Evolutionary conservation across 2,888 invertebrate species (phyloP), one percentile per base, ranked within the genome.

Genomic region (Spodoptera littoralis): DNA sequence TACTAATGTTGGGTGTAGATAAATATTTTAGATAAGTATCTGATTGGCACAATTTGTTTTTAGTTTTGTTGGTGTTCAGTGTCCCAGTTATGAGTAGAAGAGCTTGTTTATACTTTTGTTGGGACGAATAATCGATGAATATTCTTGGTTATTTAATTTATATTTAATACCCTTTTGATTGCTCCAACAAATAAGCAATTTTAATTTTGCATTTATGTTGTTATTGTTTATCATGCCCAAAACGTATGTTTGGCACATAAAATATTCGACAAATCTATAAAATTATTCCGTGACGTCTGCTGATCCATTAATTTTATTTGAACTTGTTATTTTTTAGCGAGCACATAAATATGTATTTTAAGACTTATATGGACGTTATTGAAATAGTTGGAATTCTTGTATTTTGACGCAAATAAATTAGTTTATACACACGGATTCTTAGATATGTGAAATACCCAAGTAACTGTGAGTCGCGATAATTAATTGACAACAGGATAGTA

Each of bases 231-330:
- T 79, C 69, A 76, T 63, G 44, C 45, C 54, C 58, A 73, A 36
- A 76, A 71, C 69, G 73, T 67, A 76, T 62, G 55, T 74, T 68
- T 68, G 59, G 58, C 54, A 62, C 50, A 60, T 78, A 80, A 71
- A 65, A 67, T 70, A 81, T 81, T 78, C 65, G 60, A 62, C 59
- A 71, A 54, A 61, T 61, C 50, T 64, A 61, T 74, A 69, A 83
- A 83, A 87, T 79, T 84, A 85, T 88, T 88, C 88, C 77, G 80
- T 87, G 86, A 88, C 86, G 88, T 84, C 70, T 54, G 55, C 64
- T 81, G 80, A 70, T 80, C 77, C 73, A 85, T 84, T 85, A 85
- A 85, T 80, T 80, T 76, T 63, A 70, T 63, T 57, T 74, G 75
- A 72, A 74, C 67, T 80, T 66, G 67, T 71, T 73, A 70, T 70